Evolutionary conservation across 2,113 vertebrate genomes (phyloP).

Genomic region (Melanocharis versteri): DNA sequence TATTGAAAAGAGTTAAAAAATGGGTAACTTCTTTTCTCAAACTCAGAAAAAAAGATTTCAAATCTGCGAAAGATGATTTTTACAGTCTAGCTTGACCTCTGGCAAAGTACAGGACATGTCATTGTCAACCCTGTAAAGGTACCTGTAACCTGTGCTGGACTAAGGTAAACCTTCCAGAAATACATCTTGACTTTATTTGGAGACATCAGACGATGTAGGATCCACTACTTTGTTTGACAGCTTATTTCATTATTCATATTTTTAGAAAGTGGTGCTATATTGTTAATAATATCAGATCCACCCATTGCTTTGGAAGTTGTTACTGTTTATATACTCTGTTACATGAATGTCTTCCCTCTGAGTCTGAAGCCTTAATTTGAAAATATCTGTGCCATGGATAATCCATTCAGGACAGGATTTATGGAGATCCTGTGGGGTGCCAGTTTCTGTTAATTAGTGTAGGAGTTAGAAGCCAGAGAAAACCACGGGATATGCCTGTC

Average conservation of each 20-base stretch:
- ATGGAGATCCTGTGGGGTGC: not conserved
- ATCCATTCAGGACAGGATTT: constrained; percentile 20
- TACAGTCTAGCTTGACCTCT: not conserved
- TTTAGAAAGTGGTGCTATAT: not conserved
- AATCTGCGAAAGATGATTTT: not conserved
- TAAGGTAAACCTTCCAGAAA: not conserved
- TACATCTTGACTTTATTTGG: not conserved
- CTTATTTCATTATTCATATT: not conserved
- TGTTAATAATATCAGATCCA: not conserved
- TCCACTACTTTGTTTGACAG: not conserved
- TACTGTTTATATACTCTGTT: not conserved
- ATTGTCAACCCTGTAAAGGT: not conserved
- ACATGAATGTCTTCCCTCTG: not conserved
- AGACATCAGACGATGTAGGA: not conserved
- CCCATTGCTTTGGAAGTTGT: not conserved
- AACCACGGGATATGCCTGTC: not conserved
- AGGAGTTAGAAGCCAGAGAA: not conserved
- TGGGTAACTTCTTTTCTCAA: not conserved
- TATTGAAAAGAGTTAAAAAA: not conserved
- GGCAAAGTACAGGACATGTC: not conserved
- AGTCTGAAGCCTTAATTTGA: not conserved
- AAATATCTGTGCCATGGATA: not conserved
- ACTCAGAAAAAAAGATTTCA: not conserved
- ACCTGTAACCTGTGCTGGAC: not conserved
- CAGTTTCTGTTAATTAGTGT: not conserved